Evolutionary conservation across 2,888 invertebrate genomes (phyloP).

Genomic region (Notocelia uddmanniana): DNA sequence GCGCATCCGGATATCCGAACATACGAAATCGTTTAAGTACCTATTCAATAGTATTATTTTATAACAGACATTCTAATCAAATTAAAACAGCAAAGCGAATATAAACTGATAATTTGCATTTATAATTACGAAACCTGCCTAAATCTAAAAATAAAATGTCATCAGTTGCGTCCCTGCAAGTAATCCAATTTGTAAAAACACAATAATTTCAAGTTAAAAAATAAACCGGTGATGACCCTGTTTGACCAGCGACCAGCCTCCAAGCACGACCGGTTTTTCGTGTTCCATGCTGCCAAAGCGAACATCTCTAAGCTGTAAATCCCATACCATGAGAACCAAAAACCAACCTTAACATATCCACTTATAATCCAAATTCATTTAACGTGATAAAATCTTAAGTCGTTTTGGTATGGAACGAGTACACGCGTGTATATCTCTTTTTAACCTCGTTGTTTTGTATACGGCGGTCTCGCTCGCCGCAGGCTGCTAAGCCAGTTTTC

Average conservation of each 20-base stretch:
- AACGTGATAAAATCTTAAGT: slow-evolving; percentile 29
- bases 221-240: slow-evolving; percentile 64
- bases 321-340: slow-evolving; percentile 40
- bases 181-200: slow-evolving; percentile 39
- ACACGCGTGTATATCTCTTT: slow-evolving; percentile 49
- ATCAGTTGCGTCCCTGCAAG: slow-evolving; percentile 24
- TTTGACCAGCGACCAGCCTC: slow-evolving; percentile 69
- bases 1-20: no score
- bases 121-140: no score
- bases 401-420: slow-evolving; percentile 46
- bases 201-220: slow-evolving; percentile 40
- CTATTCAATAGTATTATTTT: neutral
- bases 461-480: slow-evolving; percentile 57
- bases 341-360: slow-evolving; percentile 44
- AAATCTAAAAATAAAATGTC: neutral
- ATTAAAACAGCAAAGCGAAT: no score
- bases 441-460: slow-evolving; percentile 36
- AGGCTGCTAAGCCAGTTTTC: slow-evolving; percentile 75
- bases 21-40: neutral
- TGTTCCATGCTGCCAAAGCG: slow-evolving; percentile 60
- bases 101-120: no score
- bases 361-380: slow-evolving; percentile 35
- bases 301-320: slow-evolving; percentile 49
- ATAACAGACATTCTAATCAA: neutral
- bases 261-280: slow-evolving; percentile 68